Conservation (phyloP, 2,888 invertebrate genomes). For the Stegana nigrithorax region DNA sequence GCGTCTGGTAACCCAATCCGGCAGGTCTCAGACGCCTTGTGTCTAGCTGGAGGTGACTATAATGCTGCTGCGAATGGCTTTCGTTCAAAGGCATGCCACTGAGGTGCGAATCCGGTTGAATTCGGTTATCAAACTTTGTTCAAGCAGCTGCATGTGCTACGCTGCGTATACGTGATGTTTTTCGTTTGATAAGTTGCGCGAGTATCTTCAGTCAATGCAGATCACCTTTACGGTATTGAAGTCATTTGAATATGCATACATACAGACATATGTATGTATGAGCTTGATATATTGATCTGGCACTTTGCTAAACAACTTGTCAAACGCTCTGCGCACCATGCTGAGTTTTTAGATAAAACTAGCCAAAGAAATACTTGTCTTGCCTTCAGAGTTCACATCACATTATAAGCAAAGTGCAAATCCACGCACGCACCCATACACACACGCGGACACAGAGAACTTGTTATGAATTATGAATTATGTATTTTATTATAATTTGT, state of each 20-base stretch:
- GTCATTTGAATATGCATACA: neutral
- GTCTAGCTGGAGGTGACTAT: no score
- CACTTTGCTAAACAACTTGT: constrained; percentile 60
- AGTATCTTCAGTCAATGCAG: neutral
- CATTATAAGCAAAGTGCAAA: no score
- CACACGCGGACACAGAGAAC: constrained; percentile 22
- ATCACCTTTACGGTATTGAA: neutral
- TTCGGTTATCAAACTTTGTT: no score
- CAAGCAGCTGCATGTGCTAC: neutral
- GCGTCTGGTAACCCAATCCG: no score
- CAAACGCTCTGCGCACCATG: constrained; percentile 37
- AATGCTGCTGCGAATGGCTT: no score
- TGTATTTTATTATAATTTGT: constrained; percentile 1
- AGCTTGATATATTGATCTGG: constrained; percentile 53
- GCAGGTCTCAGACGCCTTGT: no score
- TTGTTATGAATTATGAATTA: constrained; percentile 14
- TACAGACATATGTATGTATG: neutral
- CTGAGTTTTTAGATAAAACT: constrained; percentile 56
- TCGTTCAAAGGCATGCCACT: no score
- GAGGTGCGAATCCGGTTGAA: no score
- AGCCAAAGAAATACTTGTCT: constrained; percentile 53
- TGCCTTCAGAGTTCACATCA: constrained; percentile 58
- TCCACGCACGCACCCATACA: neutral
- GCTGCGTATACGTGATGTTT: neutral
- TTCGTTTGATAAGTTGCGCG: neutral